Evolutionary conservation across 2,113 vertebrate species (phyloP), one percentile per base, ranked within the genome.

Genomic region (Nibea albiflora): DNA sequence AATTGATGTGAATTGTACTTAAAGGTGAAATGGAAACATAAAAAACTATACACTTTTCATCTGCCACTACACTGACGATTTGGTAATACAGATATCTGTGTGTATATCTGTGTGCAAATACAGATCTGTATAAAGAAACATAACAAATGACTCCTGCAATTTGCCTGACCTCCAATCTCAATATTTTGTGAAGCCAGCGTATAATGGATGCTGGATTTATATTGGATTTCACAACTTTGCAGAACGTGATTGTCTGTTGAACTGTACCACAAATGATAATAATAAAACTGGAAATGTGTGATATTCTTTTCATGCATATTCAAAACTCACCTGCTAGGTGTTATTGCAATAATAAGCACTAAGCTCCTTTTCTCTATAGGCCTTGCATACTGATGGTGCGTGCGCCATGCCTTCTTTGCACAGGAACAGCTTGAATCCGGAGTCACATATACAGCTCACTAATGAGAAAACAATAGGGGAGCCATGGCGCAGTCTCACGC

Each of bases 381-480:
- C 88, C 87, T 50, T 84, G 90, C 88, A 89, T 88, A 85, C 82
- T 87, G 90, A 91, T 90, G 73, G 78, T 67, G 63, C 16, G 17
- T 76, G 57, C 11, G 53, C 35, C 11, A 17, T 46, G 69, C 47
- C 76, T 76, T 79, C 86, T 89, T 72, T 87, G 70, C 83, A 74
- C 70, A 67, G 84, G 83, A 93, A 92, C 89, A 91, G 83, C 86
- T 89, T 92, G 89, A 91, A 85, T 84, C 80, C 73, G 26, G 81
- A 87, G 78, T 86, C 84, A 85, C 84, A 80, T 89, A 87, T 90
- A 85, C 88, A 78, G 77, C 83, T 80, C 87, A 87, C 90, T 93
- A 91, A 93, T 92, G 91, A 93, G 88, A 91, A 90, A 91, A 90
- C 91, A 91, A 91, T 91, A 85, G 90, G 92, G 89, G 88, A 80